A percentile compares a stretch with the other conserved stretches of the same genome.
Evolutionary conservation across 2,113 vertebrate genomes (phyloP).

Genomic region (Osmerus mordax): DNA sequence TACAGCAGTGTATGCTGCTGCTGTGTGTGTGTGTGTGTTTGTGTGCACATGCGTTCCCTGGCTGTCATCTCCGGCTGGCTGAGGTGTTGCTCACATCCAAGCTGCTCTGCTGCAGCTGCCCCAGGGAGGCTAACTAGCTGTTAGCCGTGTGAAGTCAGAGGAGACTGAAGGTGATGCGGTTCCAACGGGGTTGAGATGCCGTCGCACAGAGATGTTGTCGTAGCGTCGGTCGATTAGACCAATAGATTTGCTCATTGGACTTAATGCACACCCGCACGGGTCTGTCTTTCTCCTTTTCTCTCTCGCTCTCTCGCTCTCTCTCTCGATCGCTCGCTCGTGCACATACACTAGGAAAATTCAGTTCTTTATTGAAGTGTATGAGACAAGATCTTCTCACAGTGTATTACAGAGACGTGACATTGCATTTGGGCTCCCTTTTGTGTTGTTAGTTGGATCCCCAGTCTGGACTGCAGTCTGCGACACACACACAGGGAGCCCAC

Average conservation of each 20-base stretch:
- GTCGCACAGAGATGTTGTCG: too few relatives aligned
- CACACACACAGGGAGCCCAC: background rate
- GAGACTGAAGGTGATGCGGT: background rate
- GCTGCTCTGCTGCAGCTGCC: background rate
- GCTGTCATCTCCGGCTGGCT: background rate
- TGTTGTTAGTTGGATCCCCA: background rate
- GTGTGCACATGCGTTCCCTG: background rate
- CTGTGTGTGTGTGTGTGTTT: background rate
- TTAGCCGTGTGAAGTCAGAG: background rate
- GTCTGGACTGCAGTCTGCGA: constrained; percentile 26
- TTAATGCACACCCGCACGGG: too few relatives aligned
- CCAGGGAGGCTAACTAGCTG: background rate
- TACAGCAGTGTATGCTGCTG: constrained; percentile 1
- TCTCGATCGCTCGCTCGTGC: too few relatives aligned
- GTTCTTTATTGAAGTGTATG: too few relatives aligned
- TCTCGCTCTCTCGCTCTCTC: too few relatives aligned
- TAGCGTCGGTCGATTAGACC: too few relatives aligned
- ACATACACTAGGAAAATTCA: too few relatives aligned
- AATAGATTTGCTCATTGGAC: too few relatives aligned
- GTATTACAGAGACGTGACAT: background rate
- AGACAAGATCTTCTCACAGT: background rate
- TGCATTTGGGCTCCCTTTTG: background rate
- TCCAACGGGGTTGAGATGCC: background rate
- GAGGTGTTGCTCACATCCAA: background rate
- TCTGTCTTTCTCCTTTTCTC: too few relatives aligned